These are phyloP conservation scores for Diuraphis noxia DNA, from an alignment of 1,140 invertebrate species.

Conservation along the genomic window DNA sequence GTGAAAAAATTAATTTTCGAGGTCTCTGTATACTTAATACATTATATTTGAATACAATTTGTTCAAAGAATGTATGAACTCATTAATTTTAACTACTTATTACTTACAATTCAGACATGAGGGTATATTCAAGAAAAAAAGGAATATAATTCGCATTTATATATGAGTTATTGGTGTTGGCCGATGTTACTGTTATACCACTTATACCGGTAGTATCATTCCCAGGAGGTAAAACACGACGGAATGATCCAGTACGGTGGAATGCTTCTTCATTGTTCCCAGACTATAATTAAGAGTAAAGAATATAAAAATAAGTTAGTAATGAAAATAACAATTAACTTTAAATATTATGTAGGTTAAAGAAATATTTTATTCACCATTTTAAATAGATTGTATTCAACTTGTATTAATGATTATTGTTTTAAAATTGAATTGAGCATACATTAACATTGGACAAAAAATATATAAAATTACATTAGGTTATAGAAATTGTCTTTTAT, in stretches of 20 bases:
- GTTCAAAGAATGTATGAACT: neutral
- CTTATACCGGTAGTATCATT: conserved; percentile 35
- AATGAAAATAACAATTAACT: neutral
- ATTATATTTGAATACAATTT: neutral
- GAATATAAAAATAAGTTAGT: neutral
- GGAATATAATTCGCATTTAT: conserved; percentile 26
- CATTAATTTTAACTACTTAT: neutral
- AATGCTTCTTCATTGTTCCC: conserved; percentile 21
- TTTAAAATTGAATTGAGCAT: neutral
- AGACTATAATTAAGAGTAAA: conserved; percentile 5
- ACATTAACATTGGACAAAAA: neutral
- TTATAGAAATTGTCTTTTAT: neutral
- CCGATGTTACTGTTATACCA: conserved; percentile 30
- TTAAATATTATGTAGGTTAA: neutral
- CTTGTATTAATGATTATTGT: neutral
- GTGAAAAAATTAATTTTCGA: neutral
- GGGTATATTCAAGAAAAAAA: conserved; percentile 51
- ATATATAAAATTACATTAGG: neutral
- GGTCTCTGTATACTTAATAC: neutral
- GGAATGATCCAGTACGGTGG: conserved; percentile 37
- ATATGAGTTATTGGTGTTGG: conserved; percentile 9
- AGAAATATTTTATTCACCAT: neutral
- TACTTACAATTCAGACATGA: conserved; percentile 55
- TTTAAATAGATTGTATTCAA: neutral
- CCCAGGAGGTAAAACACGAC: conserved; percentile 21